phyloP scores from a whole-genome alignment of 2,797 vertebrate species.

The Onychomys torridus region DNA sequence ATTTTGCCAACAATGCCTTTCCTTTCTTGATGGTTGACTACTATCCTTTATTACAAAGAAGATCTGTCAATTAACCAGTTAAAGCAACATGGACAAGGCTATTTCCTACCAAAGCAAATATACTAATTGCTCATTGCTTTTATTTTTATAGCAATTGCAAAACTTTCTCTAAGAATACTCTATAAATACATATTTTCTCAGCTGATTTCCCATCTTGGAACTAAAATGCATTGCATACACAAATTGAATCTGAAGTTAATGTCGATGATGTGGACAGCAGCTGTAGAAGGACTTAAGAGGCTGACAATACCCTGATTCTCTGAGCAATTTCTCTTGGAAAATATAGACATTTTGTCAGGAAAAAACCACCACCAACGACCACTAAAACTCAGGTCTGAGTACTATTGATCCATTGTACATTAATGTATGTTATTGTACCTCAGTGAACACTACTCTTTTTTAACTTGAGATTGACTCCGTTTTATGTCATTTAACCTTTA shows the following conservation, averaged over 20 bases:
- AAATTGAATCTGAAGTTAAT: background rate
- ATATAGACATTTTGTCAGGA: slow-evolving; percentile 6
- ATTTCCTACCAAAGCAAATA: background rate
- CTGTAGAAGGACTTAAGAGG: background rate
- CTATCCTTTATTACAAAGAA: background rate
- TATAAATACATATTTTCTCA: background rate
- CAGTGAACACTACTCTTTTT: background rate
- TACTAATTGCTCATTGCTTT: background rate
- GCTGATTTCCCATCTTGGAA: background rate
- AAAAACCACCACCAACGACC: slow-evolving; percentile 8
- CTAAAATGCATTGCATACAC: background rate
- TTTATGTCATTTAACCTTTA: slow-evolving; percentile 24
- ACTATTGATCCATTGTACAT: background rate
- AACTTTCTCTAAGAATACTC: background rate
- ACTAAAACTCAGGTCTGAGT: background rate
- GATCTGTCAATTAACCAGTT: background rate
- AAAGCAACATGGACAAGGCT: background rate
- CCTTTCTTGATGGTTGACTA: background rate
- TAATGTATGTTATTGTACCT: slow-evolving; percentile 1
- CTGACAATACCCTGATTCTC: background rate
- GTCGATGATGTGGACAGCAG: background rate
- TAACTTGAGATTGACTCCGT: background rate
- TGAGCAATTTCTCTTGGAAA: background rate
- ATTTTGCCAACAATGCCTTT: background rate
- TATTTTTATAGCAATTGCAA: background rate